These are phyloP conservation scores for Andrena bicolor DNA, from an alignment of 2,888 invertebrate genomes.

Conservation along the genomic window DNA sequence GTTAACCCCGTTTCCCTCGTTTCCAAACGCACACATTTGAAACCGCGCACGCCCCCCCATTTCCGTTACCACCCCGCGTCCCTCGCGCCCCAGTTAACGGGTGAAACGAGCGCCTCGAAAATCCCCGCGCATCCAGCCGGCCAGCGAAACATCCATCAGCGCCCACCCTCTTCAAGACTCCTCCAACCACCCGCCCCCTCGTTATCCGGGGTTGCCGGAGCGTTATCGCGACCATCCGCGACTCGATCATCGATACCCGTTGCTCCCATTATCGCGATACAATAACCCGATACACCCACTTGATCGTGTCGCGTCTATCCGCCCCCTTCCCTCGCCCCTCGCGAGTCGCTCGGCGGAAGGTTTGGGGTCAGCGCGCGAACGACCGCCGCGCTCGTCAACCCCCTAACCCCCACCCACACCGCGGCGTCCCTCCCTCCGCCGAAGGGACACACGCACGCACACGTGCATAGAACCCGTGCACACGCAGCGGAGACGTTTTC, in stretches of 20 bases:
- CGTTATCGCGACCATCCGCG: constrained; percentile 23
- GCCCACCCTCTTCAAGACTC: not conserved
- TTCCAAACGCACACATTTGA: too few relatives aligned
- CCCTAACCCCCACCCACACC: not conserved
- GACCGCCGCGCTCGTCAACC: constrained; percentile 6
- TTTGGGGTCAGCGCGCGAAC: constrained; percentile 5
- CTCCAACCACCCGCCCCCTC: not conserved
- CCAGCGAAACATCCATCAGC: not conserved
- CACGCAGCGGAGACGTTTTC: not conserved
- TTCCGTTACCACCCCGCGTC: too few relatives aligned
- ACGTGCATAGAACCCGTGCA: not conserved
- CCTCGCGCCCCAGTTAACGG: too few relatives aligned
- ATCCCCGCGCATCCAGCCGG: not conserved
- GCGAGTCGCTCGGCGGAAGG: too few relatives aligned
- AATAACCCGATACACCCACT: constrained; percentile 38
- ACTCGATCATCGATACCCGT: constrained; percentile 23
- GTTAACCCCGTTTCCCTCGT: too few relatives aligned
- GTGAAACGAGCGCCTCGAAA: not conserved
- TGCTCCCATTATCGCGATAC: constrained; percentile 39
- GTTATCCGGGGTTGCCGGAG: not conserved
- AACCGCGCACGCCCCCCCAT: too few relatives aligned
- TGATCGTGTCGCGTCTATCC: constrained; percentile 27
- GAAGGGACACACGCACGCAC: not conserved
- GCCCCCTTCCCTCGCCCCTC: not conserved
- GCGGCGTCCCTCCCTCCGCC: not conserved